A percentile compares a stretch with the other conserved stretches of the same genome.
phyloP scores from a whole-genome alignment of 2,888 invertebrate species.

The Onchidella celtica region DNA sequence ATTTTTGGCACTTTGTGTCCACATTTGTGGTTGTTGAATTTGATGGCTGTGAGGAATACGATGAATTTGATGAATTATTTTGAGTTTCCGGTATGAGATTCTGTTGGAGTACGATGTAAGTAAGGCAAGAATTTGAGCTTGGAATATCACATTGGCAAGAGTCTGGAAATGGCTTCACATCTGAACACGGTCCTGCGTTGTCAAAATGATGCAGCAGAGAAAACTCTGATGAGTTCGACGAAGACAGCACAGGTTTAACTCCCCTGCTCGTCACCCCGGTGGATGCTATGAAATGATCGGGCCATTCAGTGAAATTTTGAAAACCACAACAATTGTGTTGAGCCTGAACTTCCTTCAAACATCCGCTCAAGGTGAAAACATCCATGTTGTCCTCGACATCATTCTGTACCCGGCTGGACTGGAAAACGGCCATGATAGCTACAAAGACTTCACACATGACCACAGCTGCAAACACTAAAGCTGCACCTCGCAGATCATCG shows the following conservation, averaged over 20 bases:
- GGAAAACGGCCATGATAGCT: not conserved
- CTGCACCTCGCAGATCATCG: not conserved
- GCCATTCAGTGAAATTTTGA: not conserved
- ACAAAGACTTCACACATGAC: not conserved
- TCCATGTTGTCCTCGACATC: not conserved
- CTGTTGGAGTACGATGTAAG: too few species aligned
- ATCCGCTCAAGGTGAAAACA: not conserved
- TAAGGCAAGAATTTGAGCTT: not conserved
- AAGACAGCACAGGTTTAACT: too few species aligned
- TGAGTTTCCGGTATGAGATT: too few species aligned
- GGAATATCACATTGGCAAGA: conserved; percentile 12
- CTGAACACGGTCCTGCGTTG: too few species aligned
- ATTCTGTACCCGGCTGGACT: not conserved
- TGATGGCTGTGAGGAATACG: too few species aligned
- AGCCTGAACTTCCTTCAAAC: not conserved
- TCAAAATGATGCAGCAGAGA: too few species aligned
- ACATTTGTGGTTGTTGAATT: too few species aligned
- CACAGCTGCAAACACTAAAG: not conserved
- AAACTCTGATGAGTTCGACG: too few species aligned
- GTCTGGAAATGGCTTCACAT: not conserved
- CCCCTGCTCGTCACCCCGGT: too few species aligned
- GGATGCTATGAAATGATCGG: too few species aligned
- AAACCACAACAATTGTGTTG: not conserved
- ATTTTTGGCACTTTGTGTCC: too few species aligned
- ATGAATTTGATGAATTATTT: too few species aligned